Conservation (phyloP, 2,888 invertebrate species). For the Polydrusus pterygomalis region DNA sequence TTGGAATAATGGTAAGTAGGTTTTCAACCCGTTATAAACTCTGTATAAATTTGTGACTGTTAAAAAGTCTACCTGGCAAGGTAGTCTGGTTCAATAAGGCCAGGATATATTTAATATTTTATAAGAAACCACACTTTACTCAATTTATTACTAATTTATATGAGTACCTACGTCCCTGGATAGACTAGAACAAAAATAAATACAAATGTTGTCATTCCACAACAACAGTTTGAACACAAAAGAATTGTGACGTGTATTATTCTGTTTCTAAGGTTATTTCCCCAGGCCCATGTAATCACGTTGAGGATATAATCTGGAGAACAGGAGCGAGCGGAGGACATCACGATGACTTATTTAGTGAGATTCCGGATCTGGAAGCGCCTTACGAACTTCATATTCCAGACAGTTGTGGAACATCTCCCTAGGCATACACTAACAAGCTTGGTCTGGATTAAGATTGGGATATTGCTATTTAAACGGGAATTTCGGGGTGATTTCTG, state of each 20-base stretch:
- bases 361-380: slow-evolving; percentile 46
- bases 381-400: slow-evolving; percentile 44
- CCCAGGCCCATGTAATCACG: slow-evolving; percentile 58
- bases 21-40: too few species aligned
- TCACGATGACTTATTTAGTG: slow-evolving; percentile 57
- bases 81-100: too few species aligned
- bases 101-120: too few species aligned
- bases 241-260: slow-evolving; percentile 52
- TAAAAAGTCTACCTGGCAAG: too few species aligned
- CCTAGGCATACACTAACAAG: slow-evolving; percentile 42
- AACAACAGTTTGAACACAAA: slow-evolving; percentile 43
- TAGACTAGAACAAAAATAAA: slow-evolving; percentile 39
- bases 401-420: slow-evolving; percentile 34
- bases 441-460: slow-evolving; percentile 28
- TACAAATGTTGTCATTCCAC: slow-evolving; percentile 43
- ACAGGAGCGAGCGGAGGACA: slow-evolving; percentile 41
- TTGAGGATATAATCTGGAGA: slow-evolving; percentile 57
- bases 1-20: too few species aligned
- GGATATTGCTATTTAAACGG: slow-evolving; percentile 17
- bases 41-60: too few species aligned
- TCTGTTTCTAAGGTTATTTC: slow-evolving; percentile 57
- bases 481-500: slow-evolving; percentile 13
- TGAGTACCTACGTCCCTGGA: slow-evolving; percentile 9
- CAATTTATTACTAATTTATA: neutral
- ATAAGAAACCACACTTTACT: too few species aligned